These are phyloP conservation scores for Drosophila infuscata DNA, from an alignment of 2,888 invertebrate species.

Conservation along the genomic window DNA sequence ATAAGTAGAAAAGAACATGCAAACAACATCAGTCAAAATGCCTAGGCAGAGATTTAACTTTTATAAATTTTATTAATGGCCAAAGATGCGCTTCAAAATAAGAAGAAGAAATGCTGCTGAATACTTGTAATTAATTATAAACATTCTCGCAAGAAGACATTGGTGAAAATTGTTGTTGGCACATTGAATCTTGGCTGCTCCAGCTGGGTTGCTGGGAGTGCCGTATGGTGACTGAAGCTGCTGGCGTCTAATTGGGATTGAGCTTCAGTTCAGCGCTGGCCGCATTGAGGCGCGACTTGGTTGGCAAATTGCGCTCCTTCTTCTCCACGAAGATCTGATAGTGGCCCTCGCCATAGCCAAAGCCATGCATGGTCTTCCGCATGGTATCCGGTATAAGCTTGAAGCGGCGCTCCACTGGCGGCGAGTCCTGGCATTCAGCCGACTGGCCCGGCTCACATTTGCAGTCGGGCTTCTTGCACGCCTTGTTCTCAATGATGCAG, in stretches of 20 bases:
- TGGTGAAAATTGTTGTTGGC: constrained; percentile 51
- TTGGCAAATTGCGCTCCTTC: constrained; percentile 78
- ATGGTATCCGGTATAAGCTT: constrained; percentile 71
- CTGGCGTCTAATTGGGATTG: constrained; percentile 72
- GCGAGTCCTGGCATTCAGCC: constrained; percentile 39
- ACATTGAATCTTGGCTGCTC: constrained; percentile 44
- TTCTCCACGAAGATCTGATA: constrained; percentile 81
- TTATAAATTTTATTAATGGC: constrained; percentile 75
- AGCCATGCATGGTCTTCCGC: constrained; percentile 73
- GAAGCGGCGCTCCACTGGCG: constrained; percentile 52
- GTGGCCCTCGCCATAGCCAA: constrained; percentile 81
- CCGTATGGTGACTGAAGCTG: neutral
- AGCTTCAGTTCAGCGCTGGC: constrained; percentile 79
- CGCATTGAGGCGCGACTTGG: constrained; percentile 75
- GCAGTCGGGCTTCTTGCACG: constrained; percentile 53
- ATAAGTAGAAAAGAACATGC: constrained; percentile 1
- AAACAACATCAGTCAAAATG: constrained; percentile 55
- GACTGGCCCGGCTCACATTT: constrained; percentile 35
- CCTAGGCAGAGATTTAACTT: constrained; percentile 45
- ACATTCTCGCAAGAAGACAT: constrained; percentile 53
- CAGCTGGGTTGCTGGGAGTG: neutral
- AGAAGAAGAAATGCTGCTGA: constrained; percentile 34
- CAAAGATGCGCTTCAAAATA: constrained; percentile 53
- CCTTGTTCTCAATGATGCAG: constrained; percentile 74
- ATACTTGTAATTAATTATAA: constrained; percentile 49